Evolutionary conservation across 2,797 vertebrate species (phyloP).

Genomic region (Chelidonichthys spinosus): DNA sequence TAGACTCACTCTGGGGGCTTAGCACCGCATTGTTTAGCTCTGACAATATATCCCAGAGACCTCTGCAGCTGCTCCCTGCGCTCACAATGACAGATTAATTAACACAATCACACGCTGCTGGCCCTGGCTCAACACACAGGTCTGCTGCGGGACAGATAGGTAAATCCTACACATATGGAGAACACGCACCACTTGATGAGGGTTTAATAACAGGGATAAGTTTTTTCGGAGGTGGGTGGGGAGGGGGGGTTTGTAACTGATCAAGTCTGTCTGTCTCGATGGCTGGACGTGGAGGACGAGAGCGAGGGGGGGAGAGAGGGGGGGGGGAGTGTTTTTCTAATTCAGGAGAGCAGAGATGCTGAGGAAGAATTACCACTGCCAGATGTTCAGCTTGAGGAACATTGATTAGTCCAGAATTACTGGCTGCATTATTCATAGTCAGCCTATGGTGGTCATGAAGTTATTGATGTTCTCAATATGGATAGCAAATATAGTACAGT

Average conservation of each 20-base stretch:
- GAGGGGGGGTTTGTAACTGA: slow-evolving; percentile 70
- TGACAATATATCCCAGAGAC: slow-evolving; percentile 96
- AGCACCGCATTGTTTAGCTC: slow-evolving; percentile 96
- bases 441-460: slow-evolving; percentile 83
- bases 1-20: slow-evolving; percentile 95
- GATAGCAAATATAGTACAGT: slow-evolving; percentile 81
- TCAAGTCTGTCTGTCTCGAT: slow-evolving; percentile 77
- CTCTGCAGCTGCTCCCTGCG: slow-evolving; percentile 95
- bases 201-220: slow-evolving; percentile 82
- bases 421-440: slow-evolving; percentile 83
- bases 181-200: slow-evolving; percentile 85
- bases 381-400: slow-evolving; percentile 86
- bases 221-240: slow-evolving; percentile 64
- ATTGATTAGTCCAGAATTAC: slow-evolving; percentile 85
- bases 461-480: slow-evolving; percentile 83
- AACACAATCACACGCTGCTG: slow-evolving; percentile 97
- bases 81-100: slow-evolving; percentile 99
- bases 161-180: slow-evolving; percentile 96
- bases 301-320: slow-evolving; percentile 55
- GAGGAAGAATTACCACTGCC: slow-evolving; percentile 83
- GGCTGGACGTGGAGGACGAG: slow-evolving; percentile 61
- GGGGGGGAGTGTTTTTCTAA: slow-evolving; percentile 71
- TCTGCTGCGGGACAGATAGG: slow-evolving; percentile 97
- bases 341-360: slow-evolving; percentile 83
- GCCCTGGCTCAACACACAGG: slow-evolving; percentile 96